Percentiles rank a stretch among this genome's conserved stretches.
Conservation (phyloP, 64 coral and sea anemone species). For the Actinia tenebrosa region DNA sequence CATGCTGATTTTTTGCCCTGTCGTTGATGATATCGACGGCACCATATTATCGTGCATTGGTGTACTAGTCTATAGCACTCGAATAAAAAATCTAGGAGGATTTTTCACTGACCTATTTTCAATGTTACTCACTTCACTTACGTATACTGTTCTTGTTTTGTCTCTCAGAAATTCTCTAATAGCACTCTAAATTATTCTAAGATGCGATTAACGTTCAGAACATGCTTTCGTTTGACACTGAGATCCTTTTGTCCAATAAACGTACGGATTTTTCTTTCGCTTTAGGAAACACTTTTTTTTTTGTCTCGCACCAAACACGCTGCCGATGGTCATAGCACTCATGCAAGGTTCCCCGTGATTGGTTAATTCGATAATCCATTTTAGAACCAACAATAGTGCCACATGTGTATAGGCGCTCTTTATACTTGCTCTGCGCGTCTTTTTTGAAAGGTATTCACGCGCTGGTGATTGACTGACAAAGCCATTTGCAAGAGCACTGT, state of each 20-base stretch:
- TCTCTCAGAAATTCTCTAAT: slow-evolving; percentile 49
- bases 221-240: slow-evolving; percentile 29
- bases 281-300: slow-evolving; percentile 23
- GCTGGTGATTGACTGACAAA: slow-evolving; percentile 82
- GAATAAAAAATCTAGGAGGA: slow-evolving; percentile 14
- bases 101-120: slow-evolving; percentile 39
- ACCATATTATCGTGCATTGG: slow-evolving; percentile 2
- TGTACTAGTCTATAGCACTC: background rate
- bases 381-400: slow-evolving; percentile 81
- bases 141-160: slow-evolving; percentile 31
- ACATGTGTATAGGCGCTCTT: slow-evolving; percentile 84
- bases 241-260: slow-evolving; percentile 33
- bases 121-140: slow-evolving; percentile 9
- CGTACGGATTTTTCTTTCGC: slow-evolving; percentile 7
- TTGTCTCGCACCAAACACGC: slow-evolving; percentile 64
- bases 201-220: slow-evolving; percentile 48
- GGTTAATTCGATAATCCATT: slow-evolving; percentile 59
- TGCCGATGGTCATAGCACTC: slow-evolving; percentile 29
- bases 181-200: slow-evolving; percentile 46
- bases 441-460: slow-evolving; percentile 84
- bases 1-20: background rate
- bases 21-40: background rate
- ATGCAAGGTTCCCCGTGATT: slow-evolving; percentile 38
- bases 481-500: slow-evolving; percentile 51
- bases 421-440: slow-evolving; percentile 70